Conservation (phyloP, 2,888 invertebrate genomes). For the Dilophus febrilis region DNA sequence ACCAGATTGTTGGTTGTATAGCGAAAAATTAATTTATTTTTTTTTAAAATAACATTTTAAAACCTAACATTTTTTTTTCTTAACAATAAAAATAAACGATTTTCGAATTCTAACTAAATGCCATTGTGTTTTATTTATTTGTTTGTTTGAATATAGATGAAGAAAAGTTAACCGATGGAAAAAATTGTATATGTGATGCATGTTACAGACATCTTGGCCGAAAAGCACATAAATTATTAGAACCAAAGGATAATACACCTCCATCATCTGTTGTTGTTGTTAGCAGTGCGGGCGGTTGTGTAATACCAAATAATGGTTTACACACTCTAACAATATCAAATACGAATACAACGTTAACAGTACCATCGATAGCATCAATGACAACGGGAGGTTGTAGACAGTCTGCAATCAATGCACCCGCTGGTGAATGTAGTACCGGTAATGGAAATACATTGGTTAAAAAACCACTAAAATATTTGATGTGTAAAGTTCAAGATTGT, state of each 20-base stretch:
- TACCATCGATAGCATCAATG: too few species aligned
- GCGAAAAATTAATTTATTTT: background rate
- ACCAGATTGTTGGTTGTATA: too few species aligned
- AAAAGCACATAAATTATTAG: too few species aligned
- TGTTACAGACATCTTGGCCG: slow-evolving; percentile 75
- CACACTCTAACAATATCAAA: background rate
- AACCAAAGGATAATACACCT: slow-evolving; percentile 13
- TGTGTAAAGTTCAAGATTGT: slow-evolving; percentile 51
- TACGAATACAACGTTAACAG: background rate
- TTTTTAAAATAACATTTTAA: background rate
- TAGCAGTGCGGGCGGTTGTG: slow-evolving; percentile 9
- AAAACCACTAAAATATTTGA: background rate
- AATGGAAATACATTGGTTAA: background rate
- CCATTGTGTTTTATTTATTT: slow-evolving; percentile 5
- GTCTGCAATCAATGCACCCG: slow-evolving; percentile 16
- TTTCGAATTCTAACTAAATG: too few species aligned
- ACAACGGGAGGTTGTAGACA: slow-evolving; percentile 15
- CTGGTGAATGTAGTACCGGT: background rate
- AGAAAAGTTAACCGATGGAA: slow-evolving; percentile 60
- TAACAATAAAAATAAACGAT: too few species aligned
- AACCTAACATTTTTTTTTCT: slow-evolving; percentile 2
- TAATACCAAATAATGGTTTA: background rate
- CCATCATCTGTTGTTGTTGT: slow-evolving; percentile 8
- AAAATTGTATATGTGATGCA: slow-evolving; percentile 69
- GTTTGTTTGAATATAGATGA: too few species aligned